These are phyloP conservation scores for Drosophila subpulchrella DNA, from an alignment of 1,140 invertebrate species.

Conservation along the genomic window DNA sequence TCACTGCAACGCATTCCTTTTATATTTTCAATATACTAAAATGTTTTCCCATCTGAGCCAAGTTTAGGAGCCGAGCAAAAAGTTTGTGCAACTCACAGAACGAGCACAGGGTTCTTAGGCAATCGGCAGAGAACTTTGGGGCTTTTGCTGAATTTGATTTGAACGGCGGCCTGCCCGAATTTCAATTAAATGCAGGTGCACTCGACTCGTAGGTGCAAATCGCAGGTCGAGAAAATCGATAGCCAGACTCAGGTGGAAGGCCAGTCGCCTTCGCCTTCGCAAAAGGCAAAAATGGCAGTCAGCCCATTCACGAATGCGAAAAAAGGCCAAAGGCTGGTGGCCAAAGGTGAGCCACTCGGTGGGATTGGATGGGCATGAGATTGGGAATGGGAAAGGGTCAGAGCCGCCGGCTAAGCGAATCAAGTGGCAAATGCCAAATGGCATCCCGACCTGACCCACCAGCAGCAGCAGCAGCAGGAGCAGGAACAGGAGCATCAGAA, in stretches of 20 bases:
- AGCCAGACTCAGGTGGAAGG: constrained; percentile 16
- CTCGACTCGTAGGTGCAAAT: constrained; percentile 23
- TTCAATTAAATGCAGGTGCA: constrained; percentile 56
- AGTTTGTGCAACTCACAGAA: constrained; percentile 39
- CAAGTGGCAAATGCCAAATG: constrained; percentile 70
- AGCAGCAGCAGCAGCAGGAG: constrained; percentile 2
- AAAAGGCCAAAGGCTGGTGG: constrained; percentile 32
- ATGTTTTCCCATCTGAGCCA: constrained; percentile 30
- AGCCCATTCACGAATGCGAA: constrained; percentile 45
- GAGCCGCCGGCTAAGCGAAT: constrained; percentile 31
- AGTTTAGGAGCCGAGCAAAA: constrained; percentile 35
- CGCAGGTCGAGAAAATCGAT: constrained; percentile 67
- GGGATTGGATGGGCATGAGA: not conserved
- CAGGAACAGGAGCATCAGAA: constrained; percentile 1
- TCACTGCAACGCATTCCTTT: not conserved
- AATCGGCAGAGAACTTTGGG: constrained; percentile 27
- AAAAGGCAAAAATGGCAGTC: not conserved
- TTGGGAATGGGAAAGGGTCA: not conserved
- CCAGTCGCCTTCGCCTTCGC: constrained; percentile 1
- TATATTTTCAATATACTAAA: not conserved
- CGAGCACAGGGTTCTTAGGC: constrained; percentile 37
- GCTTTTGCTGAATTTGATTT: constrained; percentile 71
- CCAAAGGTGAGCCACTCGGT: constrained; percentile 44
- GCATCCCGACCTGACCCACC: constrained; percentile 41
- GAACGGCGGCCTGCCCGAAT: constrained; percentile 44